Evolutionary conservation across 2,113 vertebrate genomes (phyloP).

Genomic region (Hemiscyllium ocellatum): DNA sequence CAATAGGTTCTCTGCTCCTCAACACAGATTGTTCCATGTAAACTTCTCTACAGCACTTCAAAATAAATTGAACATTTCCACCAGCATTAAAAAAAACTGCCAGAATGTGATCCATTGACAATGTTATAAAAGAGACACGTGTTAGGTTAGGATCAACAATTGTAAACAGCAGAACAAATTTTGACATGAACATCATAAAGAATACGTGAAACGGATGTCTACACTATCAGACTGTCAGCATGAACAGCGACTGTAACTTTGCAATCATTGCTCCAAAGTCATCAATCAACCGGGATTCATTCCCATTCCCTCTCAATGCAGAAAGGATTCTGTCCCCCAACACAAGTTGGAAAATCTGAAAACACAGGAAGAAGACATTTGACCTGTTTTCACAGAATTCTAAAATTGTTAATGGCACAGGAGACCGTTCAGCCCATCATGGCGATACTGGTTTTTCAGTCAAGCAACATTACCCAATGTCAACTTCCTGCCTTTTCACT

Average conservation of each 20-base stretch:
- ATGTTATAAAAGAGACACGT: neutral
- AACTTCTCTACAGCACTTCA: neutral
- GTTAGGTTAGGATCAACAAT: neutral
- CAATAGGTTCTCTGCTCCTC: neutral
- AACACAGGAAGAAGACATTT: neutral
- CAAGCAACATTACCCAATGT: too few species aligned
- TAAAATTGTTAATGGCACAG: too few species aligned
- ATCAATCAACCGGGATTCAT: neutral
- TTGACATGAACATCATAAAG: neutral
- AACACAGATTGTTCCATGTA: neutral
- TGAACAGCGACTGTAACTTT: neutral
- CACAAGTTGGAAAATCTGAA: neutral
- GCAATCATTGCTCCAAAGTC: neutral
- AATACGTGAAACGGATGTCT: neutral
- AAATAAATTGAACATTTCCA: neutral
- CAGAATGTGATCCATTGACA: neutral
- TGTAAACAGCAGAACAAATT: neutral
- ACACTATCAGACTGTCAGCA: neutral
- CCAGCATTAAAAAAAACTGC: neutral
- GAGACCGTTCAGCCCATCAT: too few species aligned
- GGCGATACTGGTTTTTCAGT: too few species aligned
- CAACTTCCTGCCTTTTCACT: too few species aligned
- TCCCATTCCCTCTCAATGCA: neutral
- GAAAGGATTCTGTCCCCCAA: neutral
- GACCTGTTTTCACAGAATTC: neutral